Evolutionary conservation across 2,113 vertebrate species (phyloP).

Genomic region (Microcebus lehilahytsara): DNA sequence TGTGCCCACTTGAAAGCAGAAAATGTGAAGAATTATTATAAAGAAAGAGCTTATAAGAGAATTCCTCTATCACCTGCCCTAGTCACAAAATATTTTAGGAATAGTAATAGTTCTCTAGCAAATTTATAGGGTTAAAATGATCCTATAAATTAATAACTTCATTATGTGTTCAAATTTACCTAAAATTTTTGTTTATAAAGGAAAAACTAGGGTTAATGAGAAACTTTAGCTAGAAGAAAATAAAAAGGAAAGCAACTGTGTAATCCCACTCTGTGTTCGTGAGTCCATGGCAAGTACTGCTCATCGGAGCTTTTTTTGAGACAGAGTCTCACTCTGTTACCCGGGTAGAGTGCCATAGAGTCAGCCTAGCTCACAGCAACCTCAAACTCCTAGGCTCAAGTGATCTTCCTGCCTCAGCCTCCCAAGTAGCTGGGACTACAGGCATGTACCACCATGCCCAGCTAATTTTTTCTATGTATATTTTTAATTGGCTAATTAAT

Average conservation of each 20-base stretch:
- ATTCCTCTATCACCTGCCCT: background rate
- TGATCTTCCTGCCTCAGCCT: too few species aligned
- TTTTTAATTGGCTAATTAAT: too few species aligned
- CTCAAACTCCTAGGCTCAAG: too few species aligned
- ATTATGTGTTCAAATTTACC: background rate
- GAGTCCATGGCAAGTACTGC: background rate
- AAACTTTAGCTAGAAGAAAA: background rate
- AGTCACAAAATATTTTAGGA: slow-evolving; percentile 15
- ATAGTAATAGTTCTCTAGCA: slow-evolving; percentile 2
- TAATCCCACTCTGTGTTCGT: background rate
- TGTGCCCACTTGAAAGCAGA: background rate
- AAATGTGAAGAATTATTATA: background rate
- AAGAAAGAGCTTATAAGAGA: background rate
- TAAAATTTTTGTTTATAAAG: slow-evolving; percentile 2
- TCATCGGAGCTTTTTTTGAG: background rate
- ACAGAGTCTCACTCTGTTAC: too few species aligned
- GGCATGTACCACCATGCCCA: too few species aligned
- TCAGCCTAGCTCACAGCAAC: too few species aligned
- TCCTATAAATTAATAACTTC: background rate
- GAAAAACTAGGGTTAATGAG: background rate
- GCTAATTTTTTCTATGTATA: too few species aligned
- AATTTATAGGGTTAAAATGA: background rate
- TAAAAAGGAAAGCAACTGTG: background rate
- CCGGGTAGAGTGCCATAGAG: too few species aligned
- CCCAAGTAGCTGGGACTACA: too few species aligned